These are phyloP conservation scores for Chaetops frenatus DNA, from an alignment of 2,113 vertebrate species.

Conservation along the genomic window DNA sequence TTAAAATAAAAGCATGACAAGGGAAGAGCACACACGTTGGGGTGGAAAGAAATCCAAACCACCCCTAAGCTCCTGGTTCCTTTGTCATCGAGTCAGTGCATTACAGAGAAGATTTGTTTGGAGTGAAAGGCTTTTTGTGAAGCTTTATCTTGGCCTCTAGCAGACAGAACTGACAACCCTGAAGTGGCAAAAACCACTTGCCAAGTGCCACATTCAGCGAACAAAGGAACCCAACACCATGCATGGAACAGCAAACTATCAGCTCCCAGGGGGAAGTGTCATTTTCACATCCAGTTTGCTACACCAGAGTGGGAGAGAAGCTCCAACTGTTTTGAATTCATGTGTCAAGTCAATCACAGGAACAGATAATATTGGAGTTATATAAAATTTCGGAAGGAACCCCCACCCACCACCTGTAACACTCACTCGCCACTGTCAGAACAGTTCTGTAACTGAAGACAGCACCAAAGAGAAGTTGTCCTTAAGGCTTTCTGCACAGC, in stretches of 20 bases:
- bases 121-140: constrained; percentile 19
- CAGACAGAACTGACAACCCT: constrained; percentile 53
- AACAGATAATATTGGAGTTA: constrained; percentile 42
- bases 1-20: constrained; percentile 50
- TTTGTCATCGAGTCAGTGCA: neutral
- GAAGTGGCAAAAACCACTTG: constrained; percentile 59
- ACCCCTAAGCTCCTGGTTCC: constrained; percentile 24
- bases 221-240: constrained; percentile 61
- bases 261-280: constrained; percentile 12
- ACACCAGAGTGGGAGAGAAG: constrained; percentile 21
- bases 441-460: constrained; percentile 57
- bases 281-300: constrained; percentile 38
- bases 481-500: constrained; percentile 33
- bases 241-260: constrained; percentile 11
- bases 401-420: constrained; percentile 63
- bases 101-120: constrained; percentile 34
- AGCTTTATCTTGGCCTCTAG: constrained; percentile 65
- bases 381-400: constrained; percentile 66
- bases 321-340: constrained; percentile 26
- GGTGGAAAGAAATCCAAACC: constrained; percentile 1
- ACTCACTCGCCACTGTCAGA: constrained; percentile 61
- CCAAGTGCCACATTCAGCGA: constrained; percentile 27
- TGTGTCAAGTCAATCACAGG: constrained; percentile 43
- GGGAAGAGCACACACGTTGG: neutral
- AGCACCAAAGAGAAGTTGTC: constrained; percentile 28